Percentiles rank a stretch among this genome's conserved stretches.
Conservation (phyloP, 37 sponge, comb jelly and placozoan genomes). For the Eunapius fragilis region DNA sequence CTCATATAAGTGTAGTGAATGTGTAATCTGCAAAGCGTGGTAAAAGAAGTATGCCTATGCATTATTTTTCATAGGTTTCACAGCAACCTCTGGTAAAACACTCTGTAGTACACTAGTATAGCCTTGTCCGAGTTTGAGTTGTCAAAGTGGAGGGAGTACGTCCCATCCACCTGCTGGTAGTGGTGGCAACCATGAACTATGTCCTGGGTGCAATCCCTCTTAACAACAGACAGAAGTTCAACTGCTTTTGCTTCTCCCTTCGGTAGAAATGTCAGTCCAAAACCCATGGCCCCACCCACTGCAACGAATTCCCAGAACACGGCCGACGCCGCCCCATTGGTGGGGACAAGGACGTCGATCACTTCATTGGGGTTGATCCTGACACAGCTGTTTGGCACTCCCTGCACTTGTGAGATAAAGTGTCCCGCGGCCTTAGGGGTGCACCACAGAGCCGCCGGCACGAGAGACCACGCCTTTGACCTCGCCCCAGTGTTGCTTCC, state of each 20-base stretch:
- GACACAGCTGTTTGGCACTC: conserved; percentile 7
- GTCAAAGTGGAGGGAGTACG: conserved; percentile 87
- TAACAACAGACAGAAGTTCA: conserved; percentile 66
- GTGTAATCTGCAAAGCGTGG: too few species aligned
- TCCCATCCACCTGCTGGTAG: conserved; percentile 65
- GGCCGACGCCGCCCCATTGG: conserved; percentile 70
- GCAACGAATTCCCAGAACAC: conserved; percentile 93
- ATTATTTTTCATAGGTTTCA: conserved; percentile 41
- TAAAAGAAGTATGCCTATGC: too few species aligned
- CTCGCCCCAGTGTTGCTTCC: neutral
- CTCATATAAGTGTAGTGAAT: too few species aligned
- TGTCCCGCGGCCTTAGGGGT: conserved; percentile 57
- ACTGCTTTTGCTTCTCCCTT: conserved; percentile 5
- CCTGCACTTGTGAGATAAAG: conserved; percentile 38
- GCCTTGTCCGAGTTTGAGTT: conserved; percentile 80
- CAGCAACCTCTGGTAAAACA: conserved; percentile 80
- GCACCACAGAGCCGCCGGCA: conserved; percentile 66
- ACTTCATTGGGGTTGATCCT: conserved; percentile 73
- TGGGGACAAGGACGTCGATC: conserved; percentile 78
- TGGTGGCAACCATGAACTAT: conserved; percentile 84
- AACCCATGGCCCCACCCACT: conserved; percentile 82
- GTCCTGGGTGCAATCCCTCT: conserved; percentile 77
- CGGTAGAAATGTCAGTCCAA: conserved; percentile 82
- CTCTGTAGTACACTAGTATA: conserved; percentile 87
- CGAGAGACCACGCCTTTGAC: conserved; percentile 19